Conservation (phyloP, 2,797 vertebrate species). For the Argyrosomus regius region DNA sequence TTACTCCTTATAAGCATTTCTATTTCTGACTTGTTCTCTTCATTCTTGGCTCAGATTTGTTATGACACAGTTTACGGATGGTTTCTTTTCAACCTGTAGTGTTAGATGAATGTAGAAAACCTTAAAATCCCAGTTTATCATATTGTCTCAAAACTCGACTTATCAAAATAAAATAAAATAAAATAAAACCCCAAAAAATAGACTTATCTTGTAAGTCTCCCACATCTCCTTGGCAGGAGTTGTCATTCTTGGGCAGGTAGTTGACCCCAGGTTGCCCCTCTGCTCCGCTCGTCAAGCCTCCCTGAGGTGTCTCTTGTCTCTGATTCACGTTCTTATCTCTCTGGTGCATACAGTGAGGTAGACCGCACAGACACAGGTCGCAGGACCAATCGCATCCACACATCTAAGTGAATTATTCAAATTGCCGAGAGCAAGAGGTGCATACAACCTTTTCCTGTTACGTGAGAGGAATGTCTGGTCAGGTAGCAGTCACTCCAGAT, state of each 20-base stretch:
- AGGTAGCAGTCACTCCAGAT: slow-evolving; percentile 48
- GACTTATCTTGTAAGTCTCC: slow-evolving; percentile 66
- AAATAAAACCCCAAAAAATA: background rate
- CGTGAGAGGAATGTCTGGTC: slow-evolving; percentile 60
- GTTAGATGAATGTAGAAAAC: slow-evolving; percentile 35
- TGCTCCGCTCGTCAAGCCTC: slow-evolving; percentile 55
- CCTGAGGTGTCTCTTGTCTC: slow-evolving; percentile 70
- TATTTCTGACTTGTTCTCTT: slow-evolving; percentile 19
- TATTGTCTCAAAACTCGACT: slow-evolving; percentile 55
- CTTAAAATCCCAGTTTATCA: slow-evolving; percentile 54
- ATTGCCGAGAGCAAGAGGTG: slow-evolving; percentile 74
- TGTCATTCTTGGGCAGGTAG: slow-evolving; percentile 67
- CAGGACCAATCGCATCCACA: slow-evolving; percentile 69
- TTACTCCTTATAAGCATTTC: slow-evolving; percentile 29
- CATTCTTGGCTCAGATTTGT: slow-evolving; percentile 43
- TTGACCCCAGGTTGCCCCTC: slow-evolving; percentile 69
- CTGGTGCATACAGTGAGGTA: slow-evolving; percentile 66
- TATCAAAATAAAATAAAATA: slow-evolving; percentile 36
- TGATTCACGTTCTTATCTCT: slow-evolving; percentile 79
- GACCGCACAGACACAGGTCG: slow-evolving; percentile 71
- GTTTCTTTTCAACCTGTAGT: slow-evolving; percentile 44
- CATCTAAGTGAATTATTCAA: slow-evolving; percentile 84
- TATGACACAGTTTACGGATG: slow-evolving; percentile 28
- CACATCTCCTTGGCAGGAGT: slow-evolving; percentile 63
- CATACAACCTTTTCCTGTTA: slow-evolving; percentile 53